phyloP scores from a whole-genome alignment of 2,113 vertebrate species.

The Polypterus bichir region DNA sequence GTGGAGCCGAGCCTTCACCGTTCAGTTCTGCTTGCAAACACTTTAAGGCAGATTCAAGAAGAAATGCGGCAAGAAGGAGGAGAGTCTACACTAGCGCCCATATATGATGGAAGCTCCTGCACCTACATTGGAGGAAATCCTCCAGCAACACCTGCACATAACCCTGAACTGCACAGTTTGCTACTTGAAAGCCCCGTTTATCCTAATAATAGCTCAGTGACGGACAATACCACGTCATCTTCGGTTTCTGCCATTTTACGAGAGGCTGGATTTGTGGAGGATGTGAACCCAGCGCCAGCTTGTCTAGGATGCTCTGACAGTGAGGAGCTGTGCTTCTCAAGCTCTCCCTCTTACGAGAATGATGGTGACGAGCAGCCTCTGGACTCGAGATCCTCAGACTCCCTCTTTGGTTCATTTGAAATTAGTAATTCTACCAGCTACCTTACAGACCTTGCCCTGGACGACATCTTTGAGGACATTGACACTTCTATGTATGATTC shows the following conservation, averaged over 20 bases:
- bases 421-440: constrained; percentile 64
- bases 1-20: constrained; percentile 68
- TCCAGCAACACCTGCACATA: constrained; percentile 29
- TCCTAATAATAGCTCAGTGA: constrained; percentile 35
- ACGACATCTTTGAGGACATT: constrained; percentile 76
- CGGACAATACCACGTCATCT: constrained; percentile 47
- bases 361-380: constrained; percentile 30
- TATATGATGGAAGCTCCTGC: constrained; percentile 13
- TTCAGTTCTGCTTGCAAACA: constrained; percentile 73
- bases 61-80: constrained; percentile 47
- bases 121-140: constrained; percentile 33
- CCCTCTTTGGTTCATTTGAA: constrained; percentile 47
- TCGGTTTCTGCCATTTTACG: constrained; percentile 46
- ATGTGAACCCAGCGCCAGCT: constrained; percentile 38
- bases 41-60: constrained; percentile 66
- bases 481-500: constrained; percentile 78
- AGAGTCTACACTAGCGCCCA: constrained; percentile 18
- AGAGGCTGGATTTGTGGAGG: constrained; percentile 47
- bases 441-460: constrained; percentile 66
- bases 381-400: constrained; percentile 41
- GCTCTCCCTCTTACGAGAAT: constrained; percentile 15
- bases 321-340: constrained; percentile 22
- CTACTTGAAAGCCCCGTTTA: constrained; percentile 24
- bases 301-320: constrained; percentile 43
- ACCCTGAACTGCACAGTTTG: constrained; percentile 26